Evolutionary conservation across 2,888 invertebrate species (phyloP), one percentile per base, ranked within the genome.

Genomic region (Rutpela maculata): DNA sequence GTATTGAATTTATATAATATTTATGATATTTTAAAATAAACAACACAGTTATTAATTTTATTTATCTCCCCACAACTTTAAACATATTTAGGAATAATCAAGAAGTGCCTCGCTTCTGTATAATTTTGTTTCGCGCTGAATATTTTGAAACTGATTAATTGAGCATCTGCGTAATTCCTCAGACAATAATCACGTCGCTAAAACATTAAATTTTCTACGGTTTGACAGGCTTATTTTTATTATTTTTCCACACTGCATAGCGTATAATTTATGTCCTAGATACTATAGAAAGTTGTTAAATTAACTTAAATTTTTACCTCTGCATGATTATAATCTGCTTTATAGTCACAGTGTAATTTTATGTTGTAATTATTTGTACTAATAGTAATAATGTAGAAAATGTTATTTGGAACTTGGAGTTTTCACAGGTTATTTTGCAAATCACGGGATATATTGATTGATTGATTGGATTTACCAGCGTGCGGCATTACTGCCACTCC

Each of bases 261-360:
- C 31, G 31, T 69, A 26, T 69, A 35, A 69, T 57, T 69, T 65
- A n/a, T 69, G 57, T 57, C 57, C 56, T 57, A 57, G n/a, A 31
- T 69, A 22, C n/a, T 67, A 57, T 69, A 69, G 68, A 69, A 69
- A 69, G 68, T 57, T 56, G 26, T 22, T 50, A 31, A 69, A 22
- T 22, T 26, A 69, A 50, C 50, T 50, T 50, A 19, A 57, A 57
- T 60, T 60, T 60, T 68, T n/a, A 22, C 18, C 22, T 17, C 43
- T 19, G 2, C 68, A 68, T 68, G 68, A 62, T 62, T 19, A 62
- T 62, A 31, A 57, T 62, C 62, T 31, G 6, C 22, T 11, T 60
- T 60, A 26, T 26, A 5, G 60, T 22, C 60, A 60, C 60, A 22
- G 12, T 19, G 18, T 57, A 60, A 26, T 60, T 59, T 26, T 19